A percentile compares a stretch with the other conserved stretches of the same genome.
These are phyloP conservation scores for Enteromius unitaeniatus DNA, from an alignment of 2,797 vertebrate species.

Conservation along the genomic window DNA sequence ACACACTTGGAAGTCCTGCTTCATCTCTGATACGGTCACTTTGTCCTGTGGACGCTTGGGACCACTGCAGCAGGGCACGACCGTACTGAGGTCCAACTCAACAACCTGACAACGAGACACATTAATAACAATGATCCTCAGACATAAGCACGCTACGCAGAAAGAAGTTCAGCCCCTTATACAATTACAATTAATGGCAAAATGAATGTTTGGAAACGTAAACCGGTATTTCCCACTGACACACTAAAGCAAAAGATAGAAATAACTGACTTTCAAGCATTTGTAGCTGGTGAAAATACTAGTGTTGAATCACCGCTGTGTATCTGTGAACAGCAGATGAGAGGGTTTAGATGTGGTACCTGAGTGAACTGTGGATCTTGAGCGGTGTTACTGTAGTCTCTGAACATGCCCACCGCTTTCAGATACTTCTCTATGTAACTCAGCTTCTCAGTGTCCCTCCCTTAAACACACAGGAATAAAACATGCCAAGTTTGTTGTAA, in stretches of 20 bases:
- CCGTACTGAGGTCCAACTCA: conserved; percentile 88
- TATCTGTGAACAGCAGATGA: neutral
- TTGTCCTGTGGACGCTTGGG: conserved; percentile 97
- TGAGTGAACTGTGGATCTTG: conserved; percentile 94
- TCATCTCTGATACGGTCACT: conserved; percentile 91
- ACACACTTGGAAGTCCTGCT: conserved; percentile 89
- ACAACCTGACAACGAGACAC: conserved; percentile 77
- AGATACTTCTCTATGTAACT: conserved; percentile 84
- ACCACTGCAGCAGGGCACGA: conserved; percentile 95
- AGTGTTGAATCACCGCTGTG: neutral
- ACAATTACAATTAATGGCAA: no score
- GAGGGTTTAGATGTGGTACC: conserved; percentile 71
- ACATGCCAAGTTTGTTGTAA: neutral
- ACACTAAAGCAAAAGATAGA: no score
- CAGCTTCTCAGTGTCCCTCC: conserved; percentile 86
- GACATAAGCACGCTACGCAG: neutral
- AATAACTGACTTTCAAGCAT: no score
- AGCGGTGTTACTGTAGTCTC: conserved; percentile 85
- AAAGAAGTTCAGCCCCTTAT: neutral
- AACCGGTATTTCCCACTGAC: no score
- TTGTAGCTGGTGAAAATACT: neutral
- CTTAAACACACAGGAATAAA: conserved; percentile 68
- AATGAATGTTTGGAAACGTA: no score
- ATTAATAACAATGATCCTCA: neutral
- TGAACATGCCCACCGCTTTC: conserved; percentile 89